Percentiles rank a stretch among this genome's conserved stretches.
Evolutionary conservation across 1,140 invertebrate genomes (phyloP).

Genomic region (Pogonus chalceus): DNA sequence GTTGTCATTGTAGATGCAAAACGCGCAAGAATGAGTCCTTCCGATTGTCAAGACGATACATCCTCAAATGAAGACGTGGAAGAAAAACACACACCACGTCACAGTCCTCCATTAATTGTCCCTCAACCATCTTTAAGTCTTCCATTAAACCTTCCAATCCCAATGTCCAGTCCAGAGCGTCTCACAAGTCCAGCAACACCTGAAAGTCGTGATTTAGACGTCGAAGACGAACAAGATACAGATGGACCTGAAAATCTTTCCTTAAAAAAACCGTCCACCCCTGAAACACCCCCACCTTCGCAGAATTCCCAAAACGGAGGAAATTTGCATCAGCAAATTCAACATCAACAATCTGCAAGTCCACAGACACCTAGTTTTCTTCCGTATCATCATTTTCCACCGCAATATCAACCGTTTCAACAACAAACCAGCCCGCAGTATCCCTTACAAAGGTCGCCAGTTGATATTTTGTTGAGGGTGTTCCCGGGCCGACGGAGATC

Average conservation of each 20-base stretch:
- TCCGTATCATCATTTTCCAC: conserved; percentile 36
- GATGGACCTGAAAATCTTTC: conserved; percentile 53
- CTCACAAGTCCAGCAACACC: conserved; percentile 36
- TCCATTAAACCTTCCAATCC: conserved; percentile 27
- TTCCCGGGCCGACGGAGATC: conserved; percentile 75
- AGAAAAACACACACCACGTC: conserved; percentile 25
- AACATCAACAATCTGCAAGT: conserved; percentile 17
- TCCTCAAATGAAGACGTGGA: conserved; percentile 38
- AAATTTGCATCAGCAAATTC: conserved; percentile 28
- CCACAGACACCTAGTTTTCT: conserved; percentile 27
- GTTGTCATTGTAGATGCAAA: conserved; percentile 41
- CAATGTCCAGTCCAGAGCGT: conserved; percentile 37
- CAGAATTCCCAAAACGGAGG: conserved; percentile 33
- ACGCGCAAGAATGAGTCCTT: conserved; percentile 41
- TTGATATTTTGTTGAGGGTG: conserved; percentile 66
- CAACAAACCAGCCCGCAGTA: conserved; percentile 33
- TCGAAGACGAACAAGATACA: conserved; percentile 41
- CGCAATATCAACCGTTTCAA: conserved; percentile 36
- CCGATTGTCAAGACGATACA: conserved; percentile 42
- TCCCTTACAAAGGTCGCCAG: conserved; percentile 48
- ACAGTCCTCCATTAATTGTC: conserved; percentile 16
- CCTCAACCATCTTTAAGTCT: conserved; percentile 8
- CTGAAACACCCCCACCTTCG: conserved; percentile 30
- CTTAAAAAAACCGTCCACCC: conserved; percentile 35
- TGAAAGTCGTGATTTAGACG: conserved; percentile 38